These are phyloP conservation scores for Cylindroiulus punctatus DNA, from an alignment of 2,888 invertebrate genomes.

Conservation along the genomic window DNA sequence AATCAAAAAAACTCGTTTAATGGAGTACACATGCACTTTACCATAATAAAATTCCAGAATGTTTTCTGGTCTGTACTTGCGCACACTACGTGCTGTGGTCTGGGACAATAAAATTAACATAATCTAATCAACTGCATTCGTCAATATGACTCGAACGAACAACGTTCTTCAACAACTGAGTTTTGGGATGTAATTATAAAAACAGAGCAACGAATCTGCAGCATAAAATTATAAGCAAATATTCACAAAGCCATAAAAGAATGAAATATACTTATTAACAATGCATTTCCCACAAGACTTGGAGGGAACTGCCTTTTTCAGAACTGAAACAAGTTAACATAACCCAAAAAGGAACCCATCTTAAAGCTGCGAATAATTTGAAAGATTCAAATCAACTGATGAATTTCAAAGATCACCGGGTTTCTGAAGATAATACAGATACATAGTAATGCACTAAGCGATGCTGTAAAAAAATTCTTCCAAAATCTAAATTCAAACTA, in stretches of 20 bases:
- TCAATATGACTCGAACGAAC: neutral
- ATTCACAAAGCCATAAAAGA: neutral
- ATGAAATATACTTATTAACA: neutral
- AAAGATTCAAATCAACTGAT: too few relatives aligned
- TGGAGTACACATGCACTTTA: neutral
- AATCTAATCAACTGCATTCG: neutral
- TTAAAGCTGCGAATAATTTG: too few relatives aligned
- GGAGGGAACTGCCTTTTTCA: too few relatives aligned
- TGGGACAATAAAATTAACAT: constrained; percentile 25
- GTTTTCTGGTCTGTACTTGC: neutral
- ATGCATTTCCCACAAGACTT: too few relatives aligned
- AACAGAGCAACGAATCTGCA: neutral
- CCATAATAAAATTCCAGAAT: neutral
- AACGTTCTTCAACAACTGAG: neutral
- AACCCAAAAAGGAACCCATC: too few relatives aligned
- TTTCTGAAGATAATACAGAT: too few relatives aligned
- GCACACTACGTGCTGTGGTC: too few relatives aligned
- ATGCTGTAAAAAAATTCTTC: too few relatives aligned
- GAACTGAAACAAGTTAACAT: too few relatives aligned
- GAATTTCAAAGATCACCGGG: too few relatives aligned
- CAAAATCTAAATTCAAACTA: too few relatives aligned
- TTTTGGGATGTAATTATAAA: neutral
- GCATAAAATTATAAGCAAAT: neutral
- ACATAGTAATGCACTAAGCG: too few relatives aligned
- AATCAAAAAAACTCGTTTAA: neutral